These are phyloP conservation scores for Palloptera scutellata DNA, from an alignment of 2,888 invertebrate genomes.

Conservation along the genomic window DNA sequence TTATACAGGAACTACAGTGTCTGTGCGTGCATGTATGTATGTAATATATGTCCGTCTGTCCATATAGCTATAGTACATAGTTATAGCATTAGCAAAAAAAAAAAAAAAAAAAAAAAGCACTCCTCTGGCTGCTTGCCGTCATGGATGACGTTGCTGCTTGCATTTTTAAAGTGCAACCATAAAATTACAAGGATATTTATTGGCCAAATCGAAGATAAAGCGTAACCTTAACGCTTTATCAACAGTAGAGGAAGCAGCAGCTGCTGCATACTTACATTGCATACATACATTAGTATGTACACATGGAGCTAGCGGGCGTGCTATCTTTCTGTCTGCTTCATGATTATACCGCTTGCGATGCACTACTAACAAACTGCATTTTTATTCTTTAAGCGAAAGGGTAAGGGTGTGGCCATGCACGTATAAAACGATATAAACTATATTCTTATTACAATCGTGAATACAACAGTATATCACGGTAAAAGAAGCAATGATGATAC, in stretches of 20 bases:
- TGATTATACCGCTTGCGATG: neutral
- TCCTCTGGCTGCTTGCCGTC: neutral
- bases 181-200: conserved; percentile 30
- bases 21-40: neutral
- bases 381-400: no score
- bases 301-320: conserved; percentile 2
- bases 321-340: neutral
- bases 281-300: neutral
- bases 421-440: neutral
- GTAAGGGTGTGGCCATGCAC: neutral
- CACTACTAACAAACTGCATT: no score
- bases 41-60: no score
- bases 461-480: neutral
- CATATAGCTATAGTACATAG: neutral
- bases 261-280: neutral
- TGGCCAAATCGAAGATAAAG: conserved; percentile 28
- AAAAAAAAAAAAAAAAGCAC: conserved; percentile 10
- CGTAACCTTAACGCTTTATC: conserved; percentile 30
- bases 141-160: conserved; percentile 12
- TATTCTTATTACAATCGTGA: neutral
- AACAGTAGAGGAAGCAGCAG: conserved; percentile 14
- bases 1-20: neutral
- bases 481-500: no score
- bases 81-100: conserved; percentile 6
- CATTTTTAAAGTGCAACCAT: conserved; percentile 27